Base-by-base conservation (phyloP, 64 coral and sea anemone species). In the Porites lutea region DNA sequence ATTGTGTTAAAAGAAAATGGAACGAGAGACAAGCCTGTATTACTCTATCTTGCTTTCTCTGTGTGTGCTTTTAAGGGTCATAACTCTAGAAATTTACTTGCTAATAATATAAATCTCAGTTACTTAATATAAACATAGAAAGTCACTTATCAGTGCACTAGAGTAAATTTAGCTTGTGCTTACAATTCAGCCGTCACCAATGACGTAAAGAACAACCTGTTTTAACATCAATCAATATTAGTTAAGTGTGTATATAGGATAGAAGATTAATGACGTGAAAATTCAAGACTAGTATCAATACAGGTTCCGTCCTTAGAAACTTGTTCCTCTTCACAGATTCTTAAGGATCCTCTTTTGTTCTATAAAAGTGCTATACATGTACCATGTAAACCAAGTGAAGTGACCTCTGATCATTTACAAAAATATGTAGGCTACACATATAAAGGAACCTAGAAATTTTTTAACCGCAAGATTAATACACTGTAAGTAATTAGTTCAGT, bases 151-250 rank as follows among this genome's bases (percentile, higher is more conserved):
- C 15, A 3, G 73, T 52, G 73, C 49, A 50, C 3, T 6, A 52
- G 14, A 23, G 10, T 81, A 81, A 63, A 81, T 46, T 81, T 81
- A 81, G 72, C 47, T 48, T 4, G 4, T 19, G 13, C 73, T 2
- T 51, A 51, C 43, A 4, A 76, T 76, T 51, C 14, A 76, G 8
- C 48, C 4, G 59, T 59, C 12, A 65, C 58, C 63, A 82, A 44
- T 84, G 81, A 84, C 81, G 81, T n/a, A 84, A 84, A 84, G 50
- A 22, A 19, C 69, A 48, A 52, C n/a, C 45, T 68, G 3, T 84
- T 84, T 3, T 63, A 69, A 69, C 69, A 84, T 84, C 18, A 8
- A 1, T 69, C 14, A 84, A 22, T 4, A 8, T 3, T 21, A 84
- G 48, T 68, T 19, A 67, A 84, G 61, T 10, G 13, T 22, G 11